Evolutionary conservation across 1,140 invertebrate genomes (phyloP), one percentile per base, ranked within the genome.

Genomic region (Drosophila ficusphila): DNA sequence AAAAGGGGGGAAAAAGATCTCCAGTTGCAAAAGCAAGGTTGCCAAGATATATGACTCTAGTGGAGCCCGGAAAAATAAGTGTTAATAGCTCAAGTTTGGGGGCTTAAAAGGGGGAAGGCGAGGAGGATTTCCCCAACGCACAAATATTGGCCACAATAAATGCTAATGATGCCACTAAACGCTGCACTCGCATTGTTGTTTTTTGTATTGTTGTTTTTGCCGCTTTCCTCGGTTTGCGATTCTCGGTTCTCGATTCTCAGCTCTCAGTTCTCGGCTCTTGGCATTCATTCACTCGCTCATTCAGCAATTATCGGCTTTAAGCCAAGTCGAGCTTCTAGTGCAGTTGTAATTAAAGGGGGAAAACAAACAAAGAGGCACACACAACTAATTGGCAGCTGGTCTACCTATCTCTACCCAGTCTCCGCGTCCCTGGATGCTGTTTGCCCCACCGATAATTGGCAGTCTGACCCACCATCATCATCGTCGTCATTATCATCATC

Each of bases 151-250:
- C 76, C 75, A 64, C 76, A 78, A 79, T 83, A 77, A 83, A 83
- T 85, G 79, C 81, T 86, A 85, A 85, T 85, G 81, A 86, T 46
- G 79, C 79, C 70, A 71, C 70, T 85, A 82, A 82, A 78, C 73
- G 79, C 68, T 61, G 54, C 56, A 29, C 36, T 33, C 25, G 57
- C 79, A 79, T 76, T 44, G 25, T 86, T 60, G 65, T 36, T 36
- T 62, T 65, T 64, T 62, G 72, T 44, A 18, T 86, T 60, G 65
- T 36, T 36, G 58, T 65, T 64, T 62, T 74, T 58, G 69, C 49
- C 61, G 57, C 25, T 60, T 31, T 60, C 44, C 60, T n/a, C n/a
- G n/a, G n/a, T n/a, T n/a, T n/a, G n/a, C n/a, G n/a, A n/a, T n/a
- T n/a, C n/a, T n/a, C n/a, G n/a, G n/a, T n/a, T n/a, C n/a, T n/a